Evolutionary conservation across 2,888 invertebrate genomes (phyloP).

Genomic region (Cryptus viduatorius): DNA sequence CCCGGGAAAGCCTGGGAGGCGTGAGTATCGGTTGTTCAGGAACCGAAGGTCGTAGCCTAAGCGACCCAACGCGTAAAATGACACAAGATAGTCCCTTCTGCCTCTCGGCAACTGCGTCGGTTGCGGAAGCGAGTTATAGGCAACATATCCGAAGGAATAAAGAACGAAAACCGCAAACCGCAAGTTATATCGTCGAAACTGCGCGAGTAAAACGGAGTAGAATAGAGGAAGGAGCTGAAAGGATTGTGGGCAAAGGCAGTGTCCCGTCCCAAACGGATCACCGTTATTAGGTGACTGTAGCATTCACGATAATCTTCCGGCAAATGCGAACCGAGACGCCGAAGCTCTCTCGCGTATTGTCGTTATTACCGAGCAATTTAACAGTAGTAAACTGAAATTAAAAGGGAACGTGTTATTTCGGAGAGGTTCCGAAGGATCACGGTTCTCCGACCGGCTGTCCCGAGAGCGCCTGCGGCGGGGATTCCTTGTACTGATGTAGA

Average conservation of each 20-base stretch:
- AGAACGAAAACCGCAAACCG: conserved; percentile 70
- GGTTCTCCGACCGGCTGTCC: conserved; percentile 3
- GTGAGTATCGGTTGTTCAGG: conserved; percentile 2
- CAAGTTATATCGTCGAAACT: conserved; percentile 57
- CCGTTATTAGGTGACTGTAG: conserved; percentile 73
- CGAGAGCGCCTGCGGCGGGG: conserved; percentile 1
- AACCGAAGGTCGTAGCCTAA: background rate
- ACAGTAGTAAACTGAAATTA: conserved; percentile 83
- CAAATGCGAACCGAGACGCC: conserved; percentile 37
- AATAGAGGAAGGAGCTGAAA: background rate
- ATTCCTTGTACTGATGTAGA: too few species aligned
- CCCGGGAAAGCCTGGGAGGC: background rate
- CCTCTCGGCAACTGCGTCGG: conserved; percentile 25
- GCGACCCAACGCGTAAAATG: background rate
- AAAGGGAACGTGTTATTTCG: conserved; percentile 80
- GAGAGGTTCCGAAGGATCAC: conserved; percentile 14
- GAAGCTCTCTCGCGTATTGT: conserved; percentile 74
- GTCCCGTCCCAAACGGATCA: conserved; percentile 72
- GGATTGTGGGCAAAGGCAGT: conserved; percentile 27
- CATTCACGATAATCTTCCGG: background rate
- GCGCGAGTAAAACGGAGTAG: conserved; percentile 27
- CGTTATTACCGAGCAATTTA: conserved; percentile 82
- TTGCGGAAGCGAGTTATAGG: background rate
- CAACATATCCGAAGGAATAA: conserved; percentile 43
- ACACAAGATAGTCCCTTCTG: conserved; percentile 7